Evolutionary conservation across 2,888 invertebrate species (phyloP), one percentile per base, ranked within the genome.

Genomic region (Fabriciana adippe): DNA sequence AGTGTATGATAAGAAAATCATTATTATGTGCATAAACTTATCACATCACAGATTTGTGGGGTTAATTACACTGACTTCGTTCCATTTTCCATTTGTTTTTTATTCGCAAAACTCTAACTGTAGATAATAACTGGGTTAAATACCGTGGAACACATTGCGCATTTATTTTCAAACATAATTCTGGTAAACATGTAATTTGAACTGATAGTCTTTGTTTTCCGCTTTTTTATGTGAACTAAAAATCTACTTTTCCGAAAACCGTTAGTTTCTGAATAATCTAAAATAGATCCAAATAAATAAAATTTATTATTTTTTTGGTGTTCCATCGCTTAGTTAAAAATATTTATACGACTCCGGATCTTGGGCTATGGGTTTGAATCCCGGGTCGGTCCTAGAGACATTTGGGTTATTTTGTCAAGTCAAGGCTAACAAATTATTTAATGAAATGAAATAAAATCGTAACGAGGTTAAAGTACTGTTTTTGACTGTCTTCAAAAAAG

Each of bases 111-210:
- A 65, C 51, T 59, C 55, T 69, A 67, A 72, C 72, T 70, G 72
- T 72, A 63, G 15, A 15, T 21, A 26, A 64, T 67, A 68, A 68
- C 71, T 66, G 66, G 64, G 68, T 72, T 72, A 70, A 61, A 69
- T 56, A 68, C 71, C 68, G 59, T 63, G 51, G 51, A 51, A 51
- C 31, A 51, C 35, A 16, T 61, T 18, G 16, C 41, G 6, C 18
- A 51, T n/a, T 26, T n/a, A 15, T 45, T 18, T 59, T 57, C 47
- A 15, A 26, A 15, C 11, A 57, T 26, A 47, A 56, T 21, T 59
- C 47, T 26, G n/a, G 48, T 16, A 59, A 59, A 59, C 48, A 26
- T 59, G 48, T 48, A 47, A 59, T 59, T 59, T 48, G 2, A 59
- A 47, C 21, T 8, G 6, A 31, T n/a, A 11, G 35, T 35, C 35